Evolutionary conservation across 2,797 vertebrate species (phyloP).

Genomic region (Setipinna tenuifilis): DNA sequence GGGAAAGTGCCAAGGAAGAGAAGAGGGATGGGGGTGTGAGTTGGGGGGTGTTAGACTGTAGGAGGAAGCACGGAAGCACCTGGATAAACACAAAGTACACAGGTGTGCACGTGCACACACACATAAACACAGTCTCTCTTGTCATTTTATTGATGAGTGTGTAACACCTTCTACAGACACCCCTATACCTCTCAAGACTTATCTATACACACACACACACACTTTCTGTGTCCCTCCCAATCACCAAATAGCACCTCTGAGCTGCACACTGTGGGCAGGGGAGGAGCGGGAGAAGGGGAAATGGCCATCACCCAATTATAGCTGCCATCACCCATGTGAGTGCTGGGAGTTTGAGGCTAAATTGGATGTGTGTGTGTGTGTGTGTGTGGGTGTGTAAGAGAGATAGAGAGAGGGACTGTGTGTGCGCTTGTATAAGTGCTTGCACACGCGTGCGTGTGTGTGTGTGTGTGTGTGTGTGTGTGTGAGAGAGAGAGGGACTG

Average conservation of each 20-base stretch:
- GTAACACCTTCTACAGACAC: background rate
- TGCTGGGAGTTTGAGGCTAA: background rate
- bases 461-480: too few relatives aligned
- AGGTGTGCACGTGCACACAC: too few relatives aligned
- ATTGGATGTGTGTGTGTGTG: conserved; percentile 18
- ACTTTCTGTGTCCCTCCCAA: too few relatives aligned
- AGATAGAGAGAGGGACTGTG: too few relatives aligned
- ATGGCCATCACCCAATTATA: conserved; percentile 21
- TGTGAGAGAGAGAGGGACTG: too few relatives aligned
- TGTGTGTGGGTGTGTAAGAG: background rate
- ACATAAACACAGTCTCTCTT: too few relatives aligned
- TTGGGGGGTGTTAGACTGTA: background rate
- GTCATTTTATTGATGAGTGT: too few relatives aligned
- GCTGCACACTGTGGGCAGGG: background rate
- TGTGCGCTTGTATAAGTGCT: background rate
- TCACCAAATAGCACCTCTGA: background rate
- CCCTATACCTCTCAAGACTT: too few relatives aligned
- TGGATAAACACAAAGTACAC: background rate
- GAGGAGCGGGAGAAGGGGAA: conserved; percentile 1
- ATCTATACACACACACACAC: background rate
- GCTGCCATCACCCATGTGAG: conserved; percentile 14
- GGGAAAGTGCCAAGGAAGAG: background rate
- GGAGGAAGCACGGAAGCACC: background rate
- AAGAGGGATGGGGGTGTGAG: background rate
- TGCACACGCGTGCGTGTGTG: background rate